These are phyloP conservation scores for Prionailurus viverrinus DNA, from an alignment of 2,113 vertebrate genomes.

Conservation along the genomic window DNA sequence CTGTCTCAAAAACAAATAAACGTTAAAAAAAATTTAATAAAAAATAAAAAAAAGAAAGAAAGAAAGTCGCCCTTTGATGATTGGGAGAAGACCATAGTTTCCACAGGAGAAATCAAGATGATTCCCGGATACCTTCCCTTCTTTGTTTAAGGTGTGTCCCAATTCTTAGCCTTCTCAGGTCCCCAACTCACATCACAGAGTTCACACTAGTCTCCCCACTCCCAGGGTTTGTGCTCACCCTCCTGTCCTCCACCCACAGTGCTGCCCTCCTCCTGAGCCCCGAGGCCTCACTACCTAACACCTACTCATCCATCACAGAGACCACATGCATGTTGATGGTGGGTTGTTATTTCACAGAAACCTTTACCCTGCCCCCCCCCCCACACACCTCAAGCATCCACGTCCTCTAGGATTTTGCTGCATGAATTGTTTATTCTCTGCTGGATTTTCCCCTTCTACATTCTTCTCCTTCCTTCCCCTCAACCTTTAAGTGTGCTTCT, in stretches of 20 bases:
- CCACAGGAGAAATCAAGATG: not conserved
- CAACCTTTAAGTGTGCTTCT: not conserved
- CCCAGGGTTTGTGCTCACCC: not conserved
- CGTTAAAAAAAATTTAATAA: no score
- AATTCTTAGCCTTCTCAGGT: not conserved
- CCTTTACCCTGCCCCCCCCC: not conserved
- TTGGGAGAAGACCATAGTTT: not conserved
- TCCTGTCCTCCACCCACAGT: not conserved
- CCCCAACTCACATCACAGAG: not conserved
- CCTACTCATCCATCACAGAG: not conserved
- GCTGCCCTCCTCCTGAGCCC: accelerated
- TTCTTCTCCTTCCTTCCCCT: not conserved
- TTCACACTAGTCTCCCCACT: not conserved
- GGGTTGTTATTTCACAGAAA: not conserved
- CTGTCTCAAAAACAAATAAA: no score
- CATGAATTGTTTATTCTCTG: not conserved
- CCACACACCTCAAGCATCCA: not conserved
- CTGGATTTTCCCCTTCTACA: not conserved
- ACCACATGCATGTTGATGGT: not conserved
- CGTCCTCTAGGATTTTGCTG: not conserved
- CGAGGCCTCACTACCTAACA: not conserved
- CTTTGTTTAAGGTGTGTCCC: not conserved
- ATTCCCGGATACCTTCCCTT: not conserved
- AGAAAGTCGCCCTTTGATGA: not conserved
- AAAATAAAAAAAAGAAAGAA: not conserved